Conservation (phyloP, 2,888 invertebrate species). For the Meghimatium bilineatum region DNA sequence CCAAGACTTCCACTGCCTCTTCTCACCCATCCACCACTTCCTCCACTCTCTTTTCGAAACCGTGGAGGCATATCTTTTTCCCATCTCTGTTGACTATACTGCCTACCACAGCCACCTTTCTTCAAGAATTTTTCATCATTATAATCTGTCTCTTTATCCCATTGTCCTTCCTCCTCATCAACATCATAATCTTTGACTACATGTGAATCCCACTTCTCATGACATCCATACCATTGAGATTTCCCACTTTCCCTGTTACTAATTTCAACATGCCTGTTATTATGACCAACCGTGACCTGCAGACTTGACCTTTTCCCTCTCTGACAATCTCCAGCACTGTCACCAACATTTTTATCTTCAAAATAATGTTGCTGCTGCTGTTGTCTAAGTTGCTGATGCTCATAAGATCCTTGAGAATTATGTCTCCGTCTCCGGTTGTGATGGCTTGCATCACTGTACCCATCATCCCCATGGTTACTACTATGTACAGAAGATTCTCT, state of each 20-base stretch:
- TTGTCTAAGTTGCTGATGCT: constrained; percentile 46
- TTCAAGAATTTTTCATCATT: background rate
- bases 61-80: constrained; percentile 41
- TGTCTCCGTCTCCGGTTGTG: constrained; percentile 49
- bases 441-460: constrained; percentile 45
- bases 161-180: constrained; percentile 40
- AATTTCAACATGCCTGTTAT: constrained; percentile 51
- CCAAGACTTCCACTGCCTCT: constrained; percentile 16
- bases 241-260: constrained; percentile 20
- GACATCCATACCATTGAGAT: constrained; percentile 27
- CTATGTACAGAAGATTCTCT: constrained; percentile 56
- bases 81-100: constrained; percentile 19
- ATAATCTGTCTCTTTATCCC: constrained; percentile 37
- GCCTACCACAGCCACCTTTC: background rate
- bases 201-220: constrained; percentile 50
- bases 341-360: constrained; percentile 31
- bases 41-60: constrained; percentile 43
- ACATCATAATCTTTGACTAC: constrained; percentile 39
- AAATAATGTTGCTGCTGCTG: constrained; percentile 38
- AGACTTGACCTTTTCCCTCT: constrained; percentile 41
- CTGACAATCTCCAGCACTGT: constrained; percentile 22
- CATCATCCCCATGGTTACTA: constrained; percentile 50
- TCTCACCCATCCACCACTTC: constrained; percentile 10
- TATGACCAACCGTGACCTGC: constrained; percentile 51
- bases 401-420: constrained; percentile 33